Evolutionary conservation across 2,797 vertebrate species (phyloP).

Genomic region (Lacerta viridis): DNA sequence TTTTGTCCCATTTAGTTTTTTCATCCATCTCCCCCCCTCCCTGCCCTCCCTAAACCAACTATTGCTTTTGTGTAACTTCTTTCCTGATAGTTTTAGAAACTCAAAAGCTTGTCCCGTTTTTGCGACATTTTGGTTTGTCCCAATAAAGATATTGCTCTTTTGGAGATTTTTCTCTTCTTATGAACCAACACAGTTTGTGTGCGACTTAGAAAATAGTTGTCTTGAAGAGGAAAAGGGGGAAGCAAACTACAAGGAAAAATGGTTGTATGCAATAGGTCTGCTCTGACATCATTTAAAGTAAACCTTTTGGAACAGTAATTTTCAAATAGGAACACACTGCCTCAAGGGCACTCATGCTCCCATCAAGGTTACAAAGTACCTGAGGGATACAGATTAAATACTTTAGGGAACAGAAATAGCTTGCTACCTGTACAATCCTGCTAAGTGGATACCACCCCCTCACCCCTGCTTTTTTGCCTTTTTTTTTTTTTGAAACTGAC

Average conservation of each 20-base stretch:
- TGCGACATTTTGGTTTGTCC: no score
- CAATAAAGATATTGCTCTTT: no score
- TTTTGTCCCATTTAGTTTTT: no score
- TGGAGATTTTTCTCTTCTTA: no score
- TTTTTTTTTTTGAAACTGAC: not conserved
- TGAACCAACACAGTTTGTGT: no score
- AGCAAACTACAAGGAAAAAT: not conserved
- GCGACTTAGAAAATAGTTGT: not conserved
- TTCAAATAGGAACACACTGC: conserved; percentile 10
- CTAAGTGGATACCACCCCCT: not conserved
- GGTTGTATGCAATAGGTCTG: not conserved
- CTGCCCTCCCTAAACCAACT: not conserved
- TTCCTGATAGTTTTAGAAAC: no score
- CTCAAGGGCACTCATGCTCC: conserved; percentile 16
- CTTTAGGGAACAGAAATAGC: conserved; percentile 39
- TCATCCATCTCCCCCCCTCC: no score
- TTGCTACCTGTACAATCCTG: conserved; percentile 10
- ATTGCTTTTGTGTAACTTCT: no score
- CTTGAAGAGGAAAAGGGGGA: not conserved
- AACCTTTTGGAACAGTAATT: conserved; percentile 34
- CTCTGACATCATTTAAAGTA: conserved; percentile 25
- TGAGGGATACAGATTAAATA: conserved; percentile 23
- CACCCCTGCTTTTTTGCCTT: not conserved
- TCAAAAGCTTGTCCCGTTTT: no score
- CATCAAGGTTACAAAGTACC: conserved; percentile 31